Evolutionary conservation across 2,113 vertebrate species (phyloP).

Genomic region (Serilophus lunatus): DNA sequence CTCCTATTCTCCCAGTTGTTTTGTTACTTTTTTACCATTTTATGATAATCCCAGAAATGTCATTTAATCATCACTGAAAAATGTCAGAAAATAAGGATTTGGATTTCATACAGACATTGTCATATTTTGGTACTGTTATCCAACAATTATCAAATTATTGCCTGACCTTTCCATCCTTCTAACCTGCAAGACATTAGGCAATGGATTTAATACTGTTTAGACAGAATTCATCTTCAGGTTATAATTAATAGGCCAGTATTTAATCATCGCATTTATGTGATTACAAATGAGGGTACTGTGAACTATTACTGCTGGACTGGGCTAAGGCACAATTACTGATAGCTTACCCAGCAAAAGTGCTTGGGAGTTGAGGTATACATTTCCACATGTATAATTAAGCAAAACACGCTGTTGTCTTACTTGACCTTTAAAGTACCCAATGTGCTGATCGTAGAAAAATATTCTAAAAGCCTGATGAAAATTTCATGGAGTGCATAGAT

Average conservation of each 20-base stretch:
- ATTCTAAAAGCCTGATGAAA: constrained; percentile 58
- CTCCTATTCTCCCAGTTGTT: neutral
- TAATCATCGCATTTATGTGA: constrained; percentile 58
- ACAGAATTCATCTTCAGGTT: constrained; percentile 44
- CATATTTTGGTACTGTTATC: constrained; percentile 9
- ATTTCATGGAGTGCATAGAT: constrained; percentile 13
- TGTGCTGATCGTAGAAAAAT: constrained; percentile 49
- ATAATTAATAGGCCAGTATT: constrained; percentile 60
- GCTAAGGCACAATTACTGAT: constrained; percentile 50
- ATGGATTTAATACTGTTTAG: constrained; percentile 35
- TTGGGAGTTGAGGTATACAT: constrained; percentile 9
- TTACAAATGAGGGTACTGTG: constrained; percentile 49
- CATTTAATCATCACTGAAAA: neutral
- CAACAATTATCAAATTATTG: constrained; percentile 29
- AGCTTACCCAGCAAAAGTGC: constrained; percentile 41
- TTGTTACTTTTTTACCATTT: neutral
- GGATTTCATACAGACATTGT: neutral
- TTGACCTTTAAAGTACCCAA: constrained; percentile 60
- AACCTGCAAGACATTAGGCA: neutral
- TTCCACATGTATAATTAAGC: constrained; percentile 55
- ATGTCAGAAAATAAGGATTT: constrained; percentile 16
- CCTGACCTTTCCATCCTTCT: constrained; percentile 60
- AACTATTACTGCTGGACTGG: constrained; percentile 33
- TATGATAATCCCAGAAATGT: neutral
- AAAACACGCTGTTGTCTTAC: constrained; percentile 25